A percentile compares a stretch with the other conserved stretches of the same genome.
phyloP scores from a whole-genome alignment of 1,140 invertebrate genomes.

The Tetranychus cinnabarinus region DNA sequence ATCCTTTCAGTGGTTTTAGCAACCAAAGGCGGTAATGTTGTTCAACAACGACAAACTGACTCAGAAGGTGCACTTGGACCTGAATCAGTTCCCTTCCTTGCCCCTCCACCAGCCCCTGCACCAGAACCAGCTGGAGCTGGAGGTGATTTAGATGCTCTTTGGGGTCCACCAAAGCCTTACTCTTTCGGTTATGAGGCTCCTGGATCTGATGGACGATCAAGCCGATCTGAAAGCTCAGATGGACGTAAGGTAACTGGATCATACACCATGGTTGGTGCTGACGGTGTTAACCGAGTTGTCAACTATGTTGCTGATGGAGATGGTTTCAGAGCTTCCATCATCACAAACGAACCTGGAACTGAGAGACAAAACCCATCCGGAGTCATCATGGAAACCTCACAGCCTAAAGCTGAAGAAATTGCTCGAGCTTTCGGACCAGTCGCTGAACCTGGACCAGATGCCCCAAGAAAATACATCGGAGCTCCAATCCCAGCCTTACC shows the following conservation, averaged over 20 bases:
- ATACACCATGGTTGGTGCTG: conserved; percentile 4
- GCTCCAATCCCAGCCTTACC: not conserved
- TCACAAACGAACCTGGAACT: conserved; percentile 10
- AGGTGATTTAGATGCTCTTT: not conserved
- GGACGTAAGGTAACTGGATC: conserved; percentile 5
- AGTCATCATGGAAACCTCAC: conserved; percentile 4
- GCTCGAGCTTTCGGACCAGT: not conserved
- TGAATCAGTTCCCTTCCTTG: not conserved
- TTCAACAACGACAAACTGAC: not conserved
- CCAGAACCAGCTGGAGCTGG: not conserved
- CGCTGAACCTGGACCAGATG: not conserved
- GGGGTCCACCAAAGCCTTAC: not conserved
- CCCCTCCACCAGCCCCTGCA: not conserved
- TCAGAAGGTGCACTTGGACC: not conserved
- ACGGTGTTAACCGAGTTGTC: conserved; percentile 7
- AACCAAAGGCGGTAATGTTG: too few relatives aligned
- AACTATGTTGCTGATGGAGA: conserved; percentile 13
- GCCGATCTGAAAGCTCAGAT: conserved; percentile 4
- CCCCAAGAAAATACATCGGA: not conserved
- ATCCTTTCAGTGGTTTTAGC: too few relatives aligned
- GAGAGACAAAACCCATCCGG: conserved; percentile 7
- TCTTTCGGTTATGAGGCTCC: not conserved
- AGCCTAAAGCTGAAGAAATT: conserved; percentile 2
- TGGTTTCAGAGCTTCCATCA: conserved; percentile 20
- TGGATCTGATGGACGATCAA: not conserved